Percentiles rank a stretch among this genome's conserved stretches.
Evolutionary conservation across 2,888 invertebrate genomes (phyloP).

Genomic region (Polydrusus tereticollis): DNA sequence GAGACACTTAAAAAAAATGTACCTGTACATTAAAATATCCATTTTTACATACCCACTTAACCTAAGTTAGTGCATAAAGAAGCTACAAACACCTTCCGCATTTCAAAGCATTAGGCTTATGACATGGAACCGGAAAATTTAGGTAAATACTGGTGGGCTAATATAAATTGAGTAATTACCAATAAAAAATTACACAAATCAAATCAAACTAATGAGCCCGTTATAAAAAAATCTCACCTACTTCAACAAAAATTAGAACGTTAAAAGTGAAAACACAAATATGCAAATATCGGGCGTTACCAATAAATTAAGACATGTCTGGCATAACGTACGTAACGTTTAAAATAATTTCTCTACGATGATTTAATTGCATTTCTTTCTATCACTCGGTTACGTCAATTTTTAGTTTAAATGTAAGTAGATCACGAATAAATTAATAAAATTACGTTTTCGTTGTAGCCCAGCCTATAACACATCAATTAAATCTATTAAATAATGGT

Average conservation of each 20-base stretch:
- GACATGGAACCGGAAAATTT: too few relatives aligned
- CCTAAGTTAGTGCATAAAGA: too few relatives aligned
- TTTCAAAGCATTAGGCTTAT: too few relatives aligned
- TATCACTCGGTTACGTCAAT: constrained; percentile 23
- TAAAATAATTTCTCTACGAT: constrained; percentile 29
- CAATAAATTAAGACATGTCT: constrained; percentile 5
- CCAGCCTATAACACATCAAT: constrained; percentile 2
- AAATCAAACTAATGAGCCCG: too few relatives aligned
- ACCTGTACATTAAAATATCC: too few relatives aligned
- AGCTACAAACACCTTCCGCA: too few relatives aligned
- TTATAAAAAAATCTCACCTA: neutral
- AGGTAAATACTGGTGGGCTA: too few relatives aligned
- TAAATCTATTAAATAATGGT: too few relatives aligned
- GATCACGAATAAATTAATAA: constrained; percentile 6
- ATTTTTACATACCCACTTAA: too few relatives aligned
- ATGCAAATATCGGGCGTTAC: neutral
- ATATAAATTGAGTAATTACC: neutral
- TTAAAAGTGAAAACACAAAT: neutral
- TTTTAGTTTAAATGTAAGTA: constrained; percentile 11
- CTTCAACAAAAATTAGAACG: neutral
- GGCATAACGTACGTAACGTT: constrained; percentile 1
- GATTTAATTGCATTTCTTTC: constrained; percentile 37
- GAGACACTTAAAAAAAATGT: too few relatives aligned
- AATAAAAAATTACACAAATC: neutral
- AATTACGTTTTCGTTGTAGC: neutral